Evolutionary conservation across 2,113 vertebrate species (phyloP).

Genomic region (Rhinolophus ferrumequinum): DNA sequence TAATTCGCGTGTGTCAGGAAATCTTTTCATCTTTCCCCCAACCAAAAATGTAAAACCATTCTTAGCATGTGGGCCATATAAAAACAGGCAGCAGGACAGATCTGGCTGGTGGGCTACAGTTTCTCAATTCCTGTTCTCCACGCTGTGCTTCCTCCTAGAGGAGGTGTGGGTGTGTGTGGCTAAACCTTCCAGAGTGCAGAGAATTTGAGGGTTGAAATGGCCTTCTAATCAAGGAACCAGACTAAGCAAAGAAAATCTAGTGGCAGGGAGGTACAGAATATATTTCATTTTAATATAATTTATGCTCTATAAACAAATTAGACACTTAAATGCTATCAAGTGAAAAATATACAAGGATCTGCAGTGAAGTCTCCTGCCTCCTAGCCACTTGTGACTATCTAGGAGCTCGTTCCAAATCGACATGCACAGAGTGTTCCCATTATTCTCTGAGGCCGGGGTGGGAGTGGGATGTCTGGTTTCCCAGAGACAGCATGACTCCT

Average conservation of each 20-base stretch:
- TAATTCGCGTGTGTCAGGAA: background rate
- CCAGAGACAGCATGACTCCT: background rate
- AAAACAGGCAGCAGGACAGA: background rate
- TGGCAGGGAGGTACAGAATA: background rate
- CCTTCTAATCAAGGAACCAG: background rate
- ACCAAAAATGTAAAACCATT: background rate
- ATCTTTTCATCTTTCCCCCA: background rate
- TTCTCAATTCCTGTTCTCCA: background rate
- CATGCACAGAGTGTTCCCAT: background rate
- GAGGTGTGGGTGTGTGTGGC: background rate
- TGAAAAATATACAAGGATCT: background rate
- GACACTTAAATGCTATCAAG: background rate
- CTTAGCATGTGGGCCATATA: background rate
- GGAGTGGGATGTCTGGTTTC: background rate
- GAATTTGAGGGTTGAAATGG: background rate
- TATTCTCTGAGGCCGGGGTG: background rate
- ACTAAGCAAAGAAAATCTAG: background rate
- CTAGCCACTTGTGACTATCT: background rate
- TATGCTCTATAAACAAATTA: background rate
- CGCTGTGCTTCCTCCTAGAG: background rate
- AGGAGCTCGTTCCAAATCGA: too few species aligned
- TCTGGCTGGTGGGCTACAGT: background rate
- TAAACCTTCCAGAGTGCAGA: background rate
- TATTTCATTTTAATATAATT: background rate
- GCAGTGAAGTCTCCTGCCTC: background rate